These are phyloP conservation scores for Astreopora myriophthalma DNA, from an alignment of 64 coral and sea anemone species.

Conservation along the genomic window DNA sequence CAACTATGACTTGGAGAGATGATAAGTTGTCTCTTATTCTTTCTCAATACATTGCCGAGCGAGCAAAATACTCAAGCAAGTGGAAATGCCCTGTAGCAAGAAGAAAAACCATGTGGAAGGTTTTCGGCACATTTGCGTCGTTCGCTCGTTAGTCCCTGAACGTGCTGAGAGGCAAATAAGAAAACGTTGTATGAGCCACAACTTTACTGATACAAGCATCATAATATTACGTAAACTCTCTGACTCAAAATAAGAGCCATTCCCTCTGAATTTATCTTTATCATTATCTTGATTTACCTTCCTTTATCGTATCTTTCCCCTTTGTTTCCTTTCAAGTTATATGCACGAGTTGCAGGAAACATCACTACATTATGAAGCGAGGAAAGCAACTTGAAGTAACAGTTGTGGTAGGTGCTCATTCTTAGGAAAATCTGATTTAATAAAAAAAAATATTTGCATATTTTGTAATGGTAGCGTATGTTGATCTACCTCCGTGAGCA, in stretches of 20 bases:
- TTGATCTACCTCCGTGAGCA: not conserved
- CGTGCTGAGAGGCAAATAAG: not conserved
- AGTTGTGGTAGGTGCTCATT: not conserved
- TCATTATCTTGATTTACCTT: not conserved
- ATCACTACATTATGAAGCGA: not conserved
- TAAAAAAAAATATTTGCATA: not conserved
- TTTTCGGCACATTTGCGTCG: not conserved
- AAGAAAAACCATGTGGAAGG: not conserved
- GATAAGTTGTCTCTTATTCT: not conserved
- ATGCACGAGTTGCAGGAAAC: conserved; percentile 2
- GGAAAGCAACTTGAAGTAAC: not conserved
- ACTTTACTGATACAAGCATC: not conserved
- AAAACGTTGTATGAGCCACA: not conserved
- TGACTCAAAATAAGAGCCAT: not conserved
- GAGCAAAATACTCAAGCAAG: not conserved
- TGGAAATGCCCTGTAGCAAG: not conserved
- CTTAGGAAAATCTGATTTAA: not conserved
- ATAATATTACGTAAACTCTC: not conserved
- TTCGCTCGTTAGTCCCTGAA: not conserved
- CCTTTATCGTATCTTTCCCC: not conserved
- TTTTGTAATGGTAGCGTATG: not conserved
- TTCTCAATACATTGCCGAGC: not conserved
- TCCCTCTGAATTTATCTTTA: not conserved
- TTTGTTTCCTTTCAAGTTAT: not conserved
- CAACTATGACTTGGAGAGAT: not conserved